Percentiles rank a stretch among this genome's conserved stretches.
Conservation (phyloP, 1,140 invertebrate species). For the Artemia franciscana region DNA sequence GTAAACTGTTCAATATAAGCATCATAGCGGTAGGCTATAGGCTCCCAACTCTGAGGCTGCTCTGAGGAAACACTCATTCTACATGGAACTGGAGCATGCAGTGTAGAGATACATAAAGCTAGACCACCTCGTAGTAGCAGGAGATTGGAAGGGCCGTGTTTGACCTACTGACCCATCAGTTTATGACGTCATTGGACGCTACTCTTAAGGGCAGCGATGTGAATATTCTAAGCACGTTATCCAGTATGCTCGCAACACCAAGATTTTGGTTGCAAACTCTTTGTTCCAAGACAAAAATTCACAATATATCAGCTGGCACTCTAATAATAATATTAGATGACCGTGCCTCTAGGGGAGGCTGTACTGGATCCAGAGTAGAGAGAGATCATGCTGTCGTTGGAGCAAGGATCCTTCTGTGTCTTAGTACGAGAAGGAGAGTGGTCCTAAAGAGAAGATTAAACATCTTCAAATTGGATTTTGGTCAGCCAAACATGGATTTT, state of each 20-base stretch:
- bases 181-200: neutral
- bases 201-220: neutral
- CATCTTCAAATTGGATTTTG: neutral
- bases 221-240: neutral
- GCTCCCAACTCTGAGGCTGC: neutral
- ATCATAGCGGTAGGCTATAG: neutral
- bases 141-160: no score
- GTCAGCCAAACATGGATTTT: no score
- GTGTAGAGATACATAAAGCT: no score
- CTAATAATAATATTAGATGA: no score
- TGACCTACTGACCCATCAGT: neutral
- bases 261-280: no score
- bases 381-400: neutral
- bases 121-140: neutral
- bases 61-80: neutral
- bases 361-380: neutral
- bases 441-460: neutral
- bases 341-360: neutral
- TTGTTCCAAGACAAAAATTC: no score
- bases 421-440: neutral
- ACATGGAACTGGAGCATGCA: no score
- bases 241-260: neutral
- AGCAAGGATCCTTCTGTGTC: no score
- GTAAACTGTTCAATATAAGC: no score
- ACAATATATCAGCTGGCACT: no score